These are phyloP conservation scores for Centropus bengalensis DNA, from an alignment of 2,113 vertebrate species.

Conservation along the genomic window DNA sequence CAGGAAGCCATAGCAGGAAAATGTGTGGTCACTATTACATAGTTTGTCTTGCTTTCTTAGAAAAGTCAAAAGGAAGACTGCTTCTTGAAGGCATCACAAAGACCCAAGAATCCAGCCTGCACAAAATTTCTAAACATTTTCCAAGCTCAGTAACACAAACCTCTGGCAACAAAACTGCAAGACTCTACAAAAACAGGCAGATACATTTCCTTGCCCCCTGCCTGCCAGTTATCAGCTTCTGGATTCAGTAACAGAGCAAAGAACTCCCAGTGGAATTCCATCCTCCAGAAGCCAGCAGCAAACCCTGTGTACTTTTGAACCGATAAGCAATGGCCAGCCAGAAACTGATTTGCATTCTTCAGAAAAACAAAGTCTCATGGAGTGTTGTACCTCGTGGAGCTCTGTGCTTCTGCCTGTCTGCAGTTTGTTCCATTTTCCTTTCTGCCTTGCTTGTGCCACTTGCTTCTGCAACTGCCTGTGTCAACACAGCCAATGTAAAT, in stretches of 20 bases:
- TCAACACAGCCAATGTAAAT: background rate
- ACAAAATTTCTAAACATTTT: background rate
- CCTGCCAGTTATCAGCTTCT: background rate
- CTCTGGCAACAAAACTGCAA: background rate
- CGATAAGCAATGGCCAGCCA: background rate
- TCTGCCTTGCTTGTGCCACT: background rate
- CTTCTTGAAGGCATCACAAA: background rate
- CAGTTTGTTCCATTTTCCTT: background rate
- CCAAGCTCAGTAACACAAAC: background rate
- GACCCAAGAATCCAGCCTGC: background rate
- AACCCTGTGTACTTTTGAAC: background rate
- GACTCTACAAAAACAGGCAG: constrained; percentile 30
- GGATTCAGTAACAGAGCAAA: background rate
- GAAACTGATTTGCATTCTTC: background rate
- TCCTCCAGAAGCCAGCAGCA: background rate
- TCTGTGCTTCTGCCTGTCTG: background rate
- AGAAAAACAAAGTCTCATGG: background rate
- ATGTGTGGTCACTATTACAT: background rate
- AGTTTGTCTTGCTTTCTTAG: background rate
- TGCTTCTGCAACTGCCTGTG: accelerated
- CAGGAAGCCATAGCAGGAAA: background rate
- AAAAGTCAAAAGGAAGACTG: background rate
- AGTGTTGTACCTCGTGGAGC: background rate
- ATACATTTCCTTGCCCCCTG: background rate
- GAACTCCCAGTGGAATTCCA: background rate